These are phyloP conservation scores for Thaumatotibia leucotreta DNA, from an alignment of 1,140 invertebrate genomes.

Conservation along the genomic window DNA sequence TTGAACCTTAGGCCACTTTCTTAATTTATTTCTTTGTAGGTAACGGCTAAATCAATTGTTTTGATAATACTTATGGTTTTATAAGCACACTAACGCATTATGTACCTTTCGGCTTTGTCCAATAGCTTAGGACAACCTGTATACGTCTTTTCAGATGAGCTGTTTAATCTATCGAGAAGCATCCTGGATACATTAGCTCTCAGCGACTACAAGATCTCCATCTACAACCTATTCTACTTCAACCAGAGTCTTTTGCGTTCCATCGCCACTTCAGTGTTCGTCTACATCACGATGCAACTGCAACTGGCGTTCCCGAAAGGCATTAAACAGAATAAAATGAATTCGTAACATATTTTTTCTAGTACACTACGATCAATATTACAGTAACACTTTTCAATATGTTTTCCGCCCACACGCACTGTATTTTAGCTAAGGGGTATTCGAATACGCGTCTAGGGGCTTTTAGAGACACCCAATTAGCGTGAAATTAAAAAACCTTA, in stretches of 20 bases:
- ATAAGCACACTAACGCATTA: too few species aligned
- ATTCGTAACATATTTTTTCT: too few species aligned
- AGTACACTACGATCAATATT: too few species aligned
- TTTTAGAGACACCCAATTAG: too few species aligned
- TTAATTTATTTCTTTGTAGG: too few species aligned
- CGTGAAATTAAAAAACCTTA: too few species aligned
- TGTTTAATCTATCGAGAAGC: constrained; percentile 29
- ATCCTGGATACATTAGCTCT: constrained; percentile 30
- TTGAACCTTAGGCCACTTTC: too few species aligned
- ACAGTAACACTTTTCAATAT: too few species aligned
- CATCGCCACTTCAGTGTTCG: constrained; percentile 33
- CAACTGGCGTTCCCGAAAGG: constrained; percentile 21
- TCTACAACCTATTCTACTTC: constrained; percentile 36
- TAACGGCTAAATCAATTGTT: too few species aligned
- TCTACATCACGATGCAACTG: constrained; percentile 45
- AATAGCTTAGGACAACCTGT: background rate
- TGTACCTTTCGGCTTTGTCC: background rate
- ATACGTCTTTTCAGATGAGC: constrained; percentile 38
- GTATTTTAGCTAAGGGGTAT: background rate
- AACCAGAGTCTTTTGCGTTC: constrained; percentile 28
- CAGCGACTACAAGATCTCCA: constrained; percentile 25
- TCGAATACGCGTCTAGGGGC: too few species aligned
- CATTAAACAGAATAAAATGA: background rate
- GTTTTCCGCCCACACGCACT: too few species aligned
- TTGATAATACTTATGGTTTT: too few species aligned